Evolutionary conservation across 2,888 invertebrate species (phyloP), one percentile per base, ranked within the genome.

Genomic region (Polietes domitor): DNA sequence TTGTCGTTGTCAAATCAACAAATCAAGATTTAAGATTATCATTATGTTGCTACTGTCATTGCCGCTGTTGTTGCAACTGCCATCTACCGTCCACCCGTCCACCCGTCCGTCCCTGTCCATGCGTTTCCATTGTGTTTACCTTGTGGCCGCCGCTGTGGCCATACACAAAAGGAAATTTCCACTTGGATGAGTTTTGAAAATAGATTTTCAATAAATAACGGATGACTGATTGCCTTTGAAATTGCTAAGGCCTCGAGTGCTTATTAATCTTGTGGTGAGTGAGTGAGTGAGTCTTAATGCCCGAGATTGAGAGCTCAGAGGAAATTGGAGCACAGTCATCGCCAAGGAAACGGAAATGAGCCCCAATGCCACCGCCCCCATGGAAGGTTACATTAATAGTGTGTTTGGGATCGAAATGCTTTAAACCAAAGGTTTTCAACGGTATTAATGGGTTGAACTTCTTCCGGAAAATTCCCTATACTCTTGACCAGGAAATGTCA

Each of bases 31-130:
- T 26, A 26, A 58, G 79, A 70, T 76, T 63, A 73, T 70, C 26
- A 75, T 76, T 70, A 53, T 79, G 81, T 77, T 85, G 24, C 26
- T 77, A 68, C 41, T 65, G 47, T 15, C 19, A 65, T 26, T 72
- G 7, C 28, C 28, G 28, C 24, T 43, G 12, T 19, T 73, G 43
- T 15, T 28, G 28, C 50, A 28, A n/a, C n/a, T n/a, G 6, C 47
- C 2, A n/a, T 1, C 12, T 47, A n/a, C 15, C 6, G 47, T 2
- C n/a, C n/a, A n/a, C n/a, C 58, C 15, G 24, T 26, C 21, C 53
- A 21, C 1, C 21, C 9, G 17, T 53, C 47, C 10, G 47, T 47
- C n/a, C 32, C 32, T 47, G 47, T 47, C 47, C n/a, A 12, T 47
- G 4, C 47, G 47, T 32, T 32, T 32, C 5, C n/a, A 1, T 47